Percentiles rank a stretch among this genome's conserved stretches.
These are phyloP conservation scores for Peromyscus leucopus DNA, from an alignment of 2,113 vertebrate genomes.

Conservation along the genomic window DNA sequence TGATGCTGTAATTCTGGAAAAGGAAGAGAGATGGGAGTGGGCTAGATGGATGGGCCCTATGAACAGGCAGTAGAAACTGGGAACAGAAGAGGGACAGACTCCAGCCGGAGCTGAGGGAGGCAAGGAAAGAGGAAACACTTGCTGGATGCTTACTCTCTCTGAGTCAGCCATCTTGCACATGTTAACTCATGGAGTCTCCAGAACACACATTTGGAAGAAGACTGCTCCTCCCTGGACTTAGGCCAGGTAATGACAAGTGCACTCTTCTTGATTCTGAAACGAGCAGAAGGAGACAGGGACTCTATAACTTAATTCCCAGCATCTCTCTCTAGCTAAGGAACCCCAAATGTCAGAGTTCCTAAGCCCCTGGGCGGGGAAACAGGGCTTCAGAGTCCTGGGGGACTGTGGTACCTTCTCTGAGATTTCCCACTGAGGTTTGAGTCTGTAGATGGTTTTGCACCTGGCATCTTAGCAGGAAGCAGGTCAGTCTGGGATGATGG, in stretches of 20 bases:
- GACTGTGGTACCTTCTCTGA: neutral
- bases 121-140: neutral
- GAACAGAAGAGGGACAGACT: neutral
- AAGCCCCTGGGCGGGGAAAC: neutral
- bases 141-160: neutral
- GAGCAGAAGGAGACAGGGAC: neutral
- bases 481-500: neutral
- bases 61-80: neutral
- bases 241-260: neutral
- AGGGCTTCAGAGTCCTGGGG: neutral
- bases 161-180: accelerated
- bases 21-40: neutral
- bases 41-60: neutral
- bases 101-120: neutral
- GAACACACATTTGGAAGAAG: neutral
- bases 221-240: neutral
- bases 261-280: neutral
- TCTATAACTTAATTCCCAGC: neutral
- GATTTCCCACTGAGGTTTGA: neutral
- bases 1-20: neutral
- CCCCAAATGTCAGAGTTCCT: neutral
- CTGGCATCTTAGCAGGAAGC: neutral
- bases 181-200: neutral
- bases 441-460: neutral
- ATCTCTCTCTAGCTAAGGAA: neutral